Conservation (phyloP, 2,113 vertebrate species). For the Penelope pileata region DNA sequence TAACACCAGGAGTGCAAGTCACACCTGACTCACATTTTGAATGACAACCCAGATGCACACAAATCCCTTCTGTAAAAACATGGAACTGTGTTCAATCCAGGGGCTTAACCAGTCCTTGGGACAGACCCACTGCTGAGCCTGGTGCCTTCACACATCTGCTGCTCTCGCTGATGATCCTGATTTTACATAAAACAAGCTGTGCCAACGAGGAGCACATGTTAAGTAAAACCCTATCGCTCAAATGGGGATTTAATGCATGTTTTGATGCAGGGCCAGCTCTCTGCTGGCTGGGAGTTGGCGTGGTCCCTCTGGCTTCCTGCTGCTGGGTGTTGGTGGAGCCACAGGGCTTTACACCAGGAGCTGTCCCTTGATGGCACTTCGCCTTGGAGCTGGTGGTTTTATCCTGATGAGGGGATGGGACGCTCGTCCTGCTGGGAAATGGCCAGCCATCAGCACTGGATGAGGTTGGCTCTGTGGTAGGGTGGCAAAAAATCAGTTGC, state of each 20-base stretch:
- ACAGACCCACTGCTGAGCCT: neutral
- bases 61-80: neutral
- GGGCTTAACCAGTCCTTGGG: neutral
- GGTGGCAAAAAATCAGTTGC: fast-evolving
- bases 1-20: neutral
- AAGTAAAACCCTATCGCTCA: neutral
- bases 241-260: neutral
- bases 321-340: neutral
- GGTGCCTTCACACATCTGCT: neutral
- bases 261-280: neutral
- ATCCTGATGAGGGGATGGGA: neutral
- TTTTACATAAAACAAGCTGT: neutral
- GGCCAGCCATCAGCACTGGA: fast-evolving
- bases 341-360: neutral
- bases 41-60: neutral
- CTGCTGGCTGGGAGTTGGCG: neutral
- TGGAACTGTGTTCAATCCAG: fast-evolving
- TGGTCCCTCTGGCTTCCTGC: fast-evolving
- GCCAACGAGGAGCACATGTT: neutral
- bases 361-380: fast-evolving
- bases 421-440: fast-evolving
- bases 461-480: fast-evolving
- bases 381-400: neutral
- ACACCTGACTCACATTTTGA: neutral
- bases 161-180: neutral